Conservation (phyloP, 1,140 invertebrate species). For the Bacillus rossius region DNA sequence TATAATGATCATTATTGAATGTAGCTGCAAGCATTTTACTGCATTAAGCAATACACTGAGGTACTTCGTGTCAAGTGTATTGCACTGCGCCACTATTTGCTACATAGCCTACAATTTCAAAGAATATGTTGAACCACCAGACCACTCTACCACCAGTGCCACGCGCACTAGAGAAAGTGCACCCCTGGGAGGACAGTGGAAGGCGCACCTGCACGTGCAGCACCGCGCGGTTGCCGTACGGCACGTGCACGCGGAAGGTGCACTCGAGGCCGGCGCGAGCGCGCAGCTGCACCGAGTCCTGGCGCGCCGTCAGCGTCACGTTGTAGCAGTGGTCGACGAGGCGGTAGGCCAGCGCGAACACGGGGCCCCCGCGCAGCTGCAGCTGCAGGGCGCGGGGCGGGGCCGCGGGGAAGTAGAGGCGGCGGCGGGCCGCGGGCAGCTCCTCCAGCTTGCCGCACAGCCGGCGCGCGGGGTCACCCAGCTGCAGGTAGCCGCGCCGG, state of each 20-base stretch:
- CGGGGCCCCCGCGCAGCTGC: conserved; percentile 44
- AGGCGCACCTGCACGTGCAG: conserved; percentile 42
- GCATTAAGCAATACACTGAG: too few relatives aligned
- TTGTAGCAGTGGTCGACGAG: conserved; percentile 60
- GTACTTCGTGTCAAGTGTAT: too few relatives aligned
- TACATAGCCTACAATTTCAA: too few relatives aligned
- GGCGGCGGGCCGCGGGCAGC: conserved; percentile 46
- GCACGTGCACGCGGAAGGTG: conserved; percentile 55
- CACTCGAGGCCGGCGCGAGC: conserved; percentile 50
- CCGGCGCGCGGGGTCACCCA: conserved; percentile 32
- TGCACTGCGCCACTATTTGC: too few relatives aligned
- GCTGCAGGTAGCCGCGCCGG: conserved; percentile 46
- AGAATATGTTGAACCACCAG: too few relatives aligned
- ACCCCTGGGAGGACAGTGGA: not conserved
- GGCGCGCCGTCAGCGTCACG: conserved; percentile 50
- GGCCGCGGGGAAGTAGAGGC: conserved; percentile 6
- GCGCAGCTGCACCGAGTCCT: conserved; percentile 52
- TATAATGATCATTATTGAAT: too few relatives aligned
- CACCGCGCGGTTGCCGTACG: conserved; percentile 54
- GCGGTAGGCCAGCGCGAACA: conserved; percentile 53
- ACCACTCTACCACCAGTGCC: not conserved
- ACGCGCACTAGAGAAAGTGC: not conserved
- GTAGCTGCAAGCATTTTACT: too few relatives aligned
- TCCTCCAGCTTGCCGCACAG: conserved; percentile 60
- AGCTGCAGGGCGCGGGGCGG: not conserved